A percentile compares a stretch with the other conserved stretches of the same genome.
Evolutionary conservation across 2,113 vertebrate species (phyloP).

Genomic region (Phasianus colchicus): DNA sequence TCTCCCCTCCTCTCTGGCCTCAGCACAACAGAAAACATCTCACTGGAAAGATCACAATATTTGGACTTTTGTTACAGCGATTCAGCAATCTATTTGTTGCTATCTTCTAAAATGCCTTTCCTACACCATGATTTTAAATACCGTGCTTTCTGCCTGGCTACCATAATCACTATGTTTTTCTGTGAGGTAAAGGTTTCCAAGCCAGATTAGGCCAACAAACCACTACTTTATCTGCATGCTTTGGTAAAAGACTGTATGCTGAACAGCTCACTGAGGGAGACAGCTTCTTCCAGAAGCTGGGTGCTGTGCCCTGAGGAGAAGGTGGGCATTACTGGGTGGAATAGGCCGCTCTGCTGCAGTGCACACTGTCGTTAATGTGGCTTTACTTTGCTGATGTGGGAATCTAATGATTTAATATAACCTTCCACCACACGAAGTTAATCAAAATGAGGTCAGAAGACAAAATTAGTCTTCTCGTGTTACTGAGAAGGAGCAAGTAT

Average conservation of each 20-base stretch:
- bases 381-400: not conserved
- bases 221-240: not conserved
- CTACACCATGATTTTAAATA: not conserved
- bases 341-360: not conserved
- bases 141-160: not conserved
- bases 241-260: not conserved
- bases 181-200: not conserved
- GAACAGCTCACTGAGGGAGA: not conserved
- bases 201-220: not conserved
- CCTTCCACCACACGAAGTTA: not conserved
- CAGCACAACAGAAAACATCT: not conserved
- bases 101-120: not conserved
- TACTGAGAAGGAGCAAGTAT: not conserved
- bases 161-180: not conserved
- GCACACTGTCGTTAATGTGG: not conserved
- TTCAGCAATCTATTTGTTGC: not conserved
- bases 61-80: not conserved
- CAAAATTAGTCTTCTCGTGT: not conserved
- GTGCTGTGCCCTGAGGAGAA: not conserved
- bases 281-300: not conserved
- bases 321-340: fast-evolving
- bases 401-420: not conserved
- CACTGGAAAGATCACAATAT: not conserved
- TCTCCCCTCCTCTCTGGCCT: not conserved
- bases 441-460: not conserved